These are phyloP conservation scores for Hyposoter didymator DNA, from an alignment of 2,888 invertebrate genomes.

Conservation along the genomic window DNA sequence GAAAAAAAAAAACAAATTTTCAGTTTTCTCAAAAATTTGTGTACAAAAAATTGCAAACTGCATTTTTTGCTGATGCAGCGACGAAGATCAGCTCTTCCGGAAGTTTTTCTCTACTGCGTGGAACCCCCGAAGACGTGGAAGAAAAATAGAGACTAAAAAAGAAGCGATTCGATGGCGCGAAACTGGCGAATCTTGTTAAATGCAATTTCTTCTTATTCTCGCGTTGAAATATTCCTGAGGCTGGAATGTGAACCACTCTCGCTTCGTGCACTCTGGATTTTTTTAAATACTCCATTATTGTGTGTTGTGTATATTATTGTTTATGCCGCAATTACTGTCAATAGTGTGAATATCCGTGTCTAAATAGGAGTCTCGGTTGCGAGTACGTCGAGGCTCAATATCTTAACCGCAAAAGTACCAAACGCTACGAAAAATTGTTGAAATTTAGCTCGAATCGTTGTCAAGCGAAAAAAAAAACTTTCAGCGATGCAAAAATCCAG, in stretches of 20 bases:
- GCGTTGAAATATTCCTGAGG: constrained; percentile 66
- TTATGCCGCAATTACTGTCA: constrained; percentile 46
- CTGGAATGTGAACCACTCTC: constrained; percentile 78
- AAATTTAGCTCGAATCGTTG: not conserved
- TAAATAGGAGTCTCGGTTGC: constrained; percentile 23
- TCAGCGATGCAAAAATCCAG: not conserved
- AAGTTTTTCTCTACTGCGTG: not conserved
- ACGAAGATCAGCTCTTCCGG: not conserved
- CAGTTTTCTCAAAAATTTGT: not conserved
- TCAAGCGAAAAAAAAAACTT: not conserved
- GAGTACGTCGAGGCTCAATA: not conserved
- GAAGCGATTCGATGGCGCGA: not conserved
- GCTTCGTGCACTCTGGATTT: constrained; percentile 61
- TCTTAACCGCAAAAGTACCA: not conserved
- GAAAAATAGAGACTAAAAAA: not conserved
- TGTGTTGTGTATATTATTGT: constrained; percentile 63
- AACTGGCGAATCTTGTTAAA: constrained; percentile 32
- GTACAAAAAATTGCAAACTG: not conserved
- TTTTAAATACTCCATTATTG: constrained; percentile 57
- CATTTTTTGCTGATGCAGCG: not conserved
- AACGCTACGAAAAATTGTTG: not conserved
- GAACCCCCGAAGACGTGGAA: not conserved
- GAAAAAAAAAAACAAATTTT: constrained; percentile 62
- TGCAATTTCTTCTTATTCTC: constrained; percentile 43
- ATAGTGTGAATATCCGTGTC: constrained; percentile 46